Evolutionary conservation across 2,888 invertebrate genomes (phyloP).

Genomic region (Smittia aterrima): DNA sequence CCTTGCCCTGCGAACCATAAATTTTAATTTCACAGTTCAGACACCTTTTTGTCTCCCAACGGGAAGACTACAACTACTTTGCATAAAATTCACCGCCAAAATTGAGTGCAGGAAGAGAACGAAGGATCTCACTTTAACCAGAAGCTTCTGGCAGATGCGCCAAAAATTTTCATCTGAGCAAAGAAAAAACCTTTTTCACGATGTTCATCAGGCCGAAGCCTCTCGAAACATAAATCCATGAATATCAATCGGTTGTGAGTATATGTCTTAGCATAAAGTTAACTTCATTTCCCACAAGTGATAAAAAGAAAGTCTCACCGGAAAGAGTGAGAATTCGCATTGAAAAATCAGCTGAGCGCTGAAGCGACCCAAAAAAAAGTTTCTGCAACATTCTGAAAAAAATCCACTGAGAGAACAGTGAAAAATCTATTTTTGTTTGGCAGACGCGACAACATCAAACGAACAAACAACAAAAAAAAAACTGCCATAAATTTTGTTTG

Average conservation of each 20-base stretch:
- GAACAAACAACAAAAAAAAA: constrained; percentile 20
- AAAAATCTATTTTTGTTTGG: constrained; percentile 22
- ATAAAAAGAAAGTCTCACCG: constrained; percentile 23
- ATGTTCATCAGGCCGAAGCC: constrained; percentile 2
- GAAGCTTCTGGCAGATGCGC: constrained; percentile 15
- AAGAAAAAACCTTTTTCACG: background rate
- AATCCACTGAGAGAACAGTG: background rate
- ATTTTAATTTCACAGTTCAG: constrained; percentile 39
- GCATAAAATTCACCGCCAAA: too few species aligned
- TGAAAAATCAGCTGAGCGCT: background rate
- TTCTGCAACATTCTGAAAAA: background rate
- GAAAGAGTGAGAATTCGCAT: constrained; percentile 9
- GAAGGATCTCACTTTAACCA: background rate
- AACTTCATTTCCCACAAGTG: constrained; percentile 24
- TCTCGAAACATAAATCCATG: constrained; percentile 9
- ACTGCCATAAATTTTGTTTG: constrained; percentile 31
- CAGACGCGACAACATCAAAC: constrained; percentile 37
- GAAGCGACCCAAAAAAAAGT: constrained; percentile 13
- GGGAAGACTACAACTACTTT: background rate
- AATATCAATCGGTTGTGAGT: background rate
- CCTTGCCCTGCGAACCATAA: constrained; percentile 6
- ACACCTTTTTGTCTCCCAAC: constrained; percentile 27
- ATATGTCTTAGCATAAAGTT: background rate
- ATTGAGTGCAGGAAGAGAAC: background rate
- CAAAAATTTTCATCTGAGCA: background rate